phyloP scores from a whole-genome alignment of 2,888 invertebrate genomes.

The Fragum fragum region DNA sequence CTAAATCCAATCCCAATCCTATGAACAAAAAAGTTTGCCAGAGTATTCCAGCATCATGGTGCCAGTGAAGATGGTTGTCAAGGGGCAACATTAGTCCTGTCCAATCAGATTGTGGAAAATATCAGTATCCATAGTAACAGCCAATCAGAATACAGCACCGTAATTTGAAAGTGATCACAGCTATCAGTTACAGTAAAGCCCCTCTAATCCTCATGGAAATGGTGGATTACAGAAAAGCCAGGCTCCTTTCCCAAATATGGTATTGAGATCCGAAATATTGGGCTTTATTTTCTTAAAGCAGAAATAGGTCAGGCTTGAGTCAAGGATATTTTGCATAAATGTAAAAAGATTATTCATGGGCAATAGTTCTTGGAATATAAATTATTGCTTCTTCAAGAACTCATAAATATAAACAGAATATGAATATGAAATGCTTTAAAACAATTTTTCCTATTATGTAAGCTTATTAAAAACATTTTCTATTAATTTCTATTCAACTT shows the following conservation, averaged over 20 bases:
- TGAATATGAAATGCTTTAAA: too few relatives aligned
- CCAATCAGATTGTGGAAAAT: conserved; percentile 7
- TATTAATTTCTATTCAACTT: too few relatives aligned
- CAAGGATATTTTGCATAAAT: conserved; percentile 17
- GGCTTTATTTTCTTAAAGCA: neutral
- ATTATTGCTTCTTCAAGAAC: neutral
- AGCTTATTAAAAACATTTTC: too few relatives aligned
- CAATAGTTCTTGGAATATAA: neutral
- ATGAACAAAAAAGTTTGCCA: too few relatives aligned
- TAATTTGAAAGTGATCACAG: conserved; percentile 20
- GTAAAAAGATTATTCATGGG: neutral
- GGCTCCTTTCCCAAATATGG: conserved; percentile 3
- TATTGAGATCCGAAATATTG: neutral
- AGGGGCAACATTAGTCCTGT: neutral
- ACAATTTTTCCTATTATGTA: too few relatives aligned
- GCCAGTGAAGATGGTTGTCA: neutral
- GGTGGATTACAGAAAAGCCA: neutral
- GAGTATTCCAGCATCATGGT: neutral
- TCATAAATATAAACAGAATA: neutral
- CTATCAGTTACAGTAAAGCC: conserved; percentile 15
- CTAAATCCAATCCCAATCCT: too few relatives aligned
- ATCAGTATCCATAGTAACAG: neutral
- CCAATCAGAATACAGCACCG: neutral
- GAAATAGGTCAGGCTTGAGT: conserved; percentile 6
- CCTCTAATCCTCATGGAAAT: neutral